Evolutionary conservation across 2,113 vertebrate genomes (phyloP), one percentile per base, ranked within the genome.

Genomic region (Morone saxatilis): DNA sequence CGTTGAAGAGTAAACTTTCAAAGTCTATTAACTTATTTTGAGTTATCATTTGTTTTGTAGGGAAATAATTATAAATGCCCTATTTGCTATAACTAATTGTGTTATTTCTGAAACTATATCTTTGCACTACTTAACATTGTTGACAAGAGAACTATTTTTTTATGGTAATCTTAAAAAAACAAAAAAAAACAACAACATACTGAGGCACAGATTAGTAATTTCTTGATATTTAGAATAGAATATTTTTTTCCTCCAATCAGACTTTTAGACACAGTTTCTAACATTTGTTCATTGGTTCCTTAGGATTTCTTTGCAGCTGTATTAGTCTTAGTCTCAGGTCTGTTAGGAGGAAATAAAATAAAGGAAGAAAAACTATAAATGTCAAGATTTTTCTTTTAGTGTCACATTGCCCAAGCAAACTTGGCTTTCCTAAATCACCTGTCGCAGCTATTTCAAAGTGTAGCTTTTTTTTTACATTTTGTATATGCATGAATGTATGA

Each of bases 91-190:
- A 81, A 88, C 81, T 85, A 90, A 86, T 57, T 78, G 81, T 92
- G 71, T 92, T 88, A 48, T 88, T 75, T 63, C 87, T 76, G 67
- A 93, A 92, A 84, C 67, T 86, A 89, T 78, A 89, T 91, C 76
- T 92, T 95, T 95, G 94, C 94, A 95, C 94, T 95, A 94, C 89
- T 89, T 90, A 50, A 86, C 67, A 85, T 85, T 80, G 50, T 81
- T 80, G 77, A 86, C 69, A 89, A 91, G 70, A 89, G 22, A 85
- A 78, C 43, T 90, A 80, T 79, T 84, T 91, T 88, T 89, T 70
- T 38, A 86, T n/a, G 66, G 62, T 81, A 82, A 83, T 86, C 67
- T 36, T 57, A 84, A 84, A 81, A 83, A 71, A 51, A 71, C 56
- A 65, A 61, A 65, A 3, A 67, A 47, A 11, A 47, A 47, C 12